Evolutionary conservation across 2,888 invertebrate species (phyloP).

Genomic region (Eurytoma adleriae): DNA sequence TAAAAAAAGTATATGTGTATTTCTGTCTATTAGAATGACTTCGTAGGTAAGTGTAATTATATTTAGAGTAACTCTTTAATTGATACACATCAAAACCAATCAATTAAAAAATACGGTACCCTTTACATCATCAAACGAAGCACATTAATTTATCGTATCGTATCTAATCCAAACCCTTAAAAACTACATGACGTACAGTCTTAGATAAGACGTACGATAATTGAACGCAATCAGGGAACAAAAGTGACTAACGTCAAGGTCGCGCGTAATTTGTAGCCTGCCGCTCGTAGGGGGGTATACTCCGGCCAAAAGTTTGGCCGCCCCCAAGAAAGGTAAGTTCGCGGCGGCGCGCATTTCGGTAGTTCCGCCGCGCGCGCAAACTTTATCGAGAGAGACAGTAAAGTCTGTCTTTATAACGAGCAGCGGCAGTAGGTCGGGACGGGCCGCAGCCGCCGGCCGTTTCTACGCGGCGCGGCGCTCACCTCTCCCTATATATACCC

Average conservation of each 20-base stretch:
- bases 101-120: no score
- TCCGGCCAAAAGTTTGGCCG: constrained; percentile 6
- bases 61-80: no score
- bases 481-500: not conserved
- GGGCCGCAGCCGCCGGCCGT: constrained; percentile 18
- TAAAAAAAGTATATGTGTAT: no score
- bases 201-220: not conserved
- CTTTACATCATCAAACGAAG: no score
- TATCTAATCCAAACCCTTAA: no score
- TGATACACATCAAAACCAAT: no score
- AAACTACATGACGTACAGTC: not conserved
- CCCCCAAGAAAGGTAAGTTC: constrained; percentile 20
- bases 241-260: constrained; percentile 12
- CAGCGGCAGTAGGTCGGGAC: constrained; percentile 16
- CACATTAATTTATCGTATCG: no score
- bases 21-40: no score
- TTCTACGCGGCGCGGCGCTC: not conserved
- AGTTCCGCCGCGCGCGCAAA: constrained; percentile 5
- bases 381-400: constrained; percentile 28
- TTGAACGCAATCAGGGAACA: constrained; percentile 5
- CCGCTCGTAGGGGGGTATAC: not conserved
- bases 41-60: no score
- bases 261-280: constrained; percentile 4
- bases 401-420: constrained; percentile 41
- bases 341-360: constrained; percentile 29